Base-by-base conservation (phyloP, 2,888 invertebrate genomes). In the Cantharis nigra region DNA sequence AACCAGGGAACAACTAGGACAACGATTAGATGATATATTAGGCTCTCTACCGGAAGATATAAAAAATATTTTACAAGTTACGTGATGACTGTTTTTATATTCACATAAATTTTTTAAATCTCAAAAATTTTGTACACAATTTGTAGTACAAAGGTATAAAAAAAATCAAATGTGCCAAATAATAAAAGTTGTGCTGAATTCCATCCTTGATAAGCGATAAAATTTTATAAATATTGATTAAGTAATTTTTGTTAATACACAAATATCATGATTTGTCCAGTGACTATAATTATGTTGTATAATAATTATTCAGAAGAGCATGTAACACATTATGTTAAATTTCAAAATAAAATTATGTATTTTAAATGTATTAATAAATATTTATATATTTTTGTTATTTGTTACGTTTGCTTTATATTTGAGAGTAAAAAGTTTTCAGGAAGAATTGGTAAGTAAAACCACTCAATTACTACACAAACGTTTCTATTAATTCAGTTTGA, bases 21-120 rank as follows among this genome's bases (percentile, higher is more conserved):
- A 92, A 83, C 92, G 96, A 83, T 90, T 97, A 84, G 93, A 95
- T 80, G 94, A 94, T 85, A 94, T 97, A 79, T 94, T 96, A 82
- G 92, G 93, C 86, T 93, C 95, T 75, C 90, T 97, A 84, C 96
- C 97, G 4, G 96, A 96, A 79, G 97, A 97, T 90, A 91, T 97
- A 88, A 95, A 95, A 89, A 92, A 93, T 80, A 95, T 97, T 84
- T 89, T 97, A 80, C 92, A 92, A 87, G 90, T 91, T 83, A 88
- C 88, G 83, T 88, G 88, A 88, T 67, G 18, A 67, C 13, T 23
- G 65, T n/a, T 67, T 67, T 23, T 63, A 2, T 70, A 69, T 69
- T 69, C 9, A 13, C 20, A 26, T 26, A 26, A 26, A 9, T 26
- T 26, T 26, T 33, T 33, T 49, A 49, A 49, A 49, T 49, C 49